Evolutionary conservation across 2,797 vertebrate species (phyloP).

Genomic region (Acanthis flammea): DNA sequence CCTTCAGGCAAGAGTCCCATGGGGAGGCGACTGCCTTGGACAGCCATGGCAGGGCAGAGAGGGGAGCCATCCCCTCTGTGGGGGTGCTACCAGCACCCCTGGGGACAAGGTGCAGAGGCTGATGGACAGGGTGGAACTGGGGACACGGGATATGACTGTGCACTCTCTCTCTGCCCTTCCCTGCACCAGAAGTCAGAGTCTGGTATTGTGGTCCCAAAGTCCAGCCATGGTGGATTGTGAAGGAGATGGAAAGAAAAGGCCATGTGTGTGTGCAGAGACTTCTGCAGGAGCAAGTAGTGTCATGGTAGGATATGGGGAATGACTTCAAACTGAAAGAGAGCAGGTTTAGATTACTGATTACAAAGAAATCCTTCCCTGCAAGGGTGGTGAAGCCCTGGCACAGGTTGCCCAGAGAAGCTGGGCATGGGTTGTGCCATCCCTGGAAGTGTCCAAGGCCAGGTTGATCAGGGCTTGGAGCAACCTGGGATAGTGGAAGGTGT

Average conservation of each 20-base stretch:
- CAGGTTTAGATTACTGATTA: background rate
- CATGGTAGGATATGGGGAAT: fast-evolving
- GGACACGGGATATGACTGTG: fast-evolving
- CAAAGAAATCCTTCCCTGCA: background rate
- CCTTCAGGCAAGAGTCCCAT: background rate
- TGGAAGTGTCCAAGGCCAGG: background rate
- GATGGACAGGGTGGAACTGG: background rate
- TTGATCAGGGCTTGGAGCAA: background rate
- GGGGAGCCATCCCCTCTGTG: background rate
- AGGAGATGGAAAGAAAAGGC: background rate
- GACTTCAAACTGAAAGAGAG: background rate
- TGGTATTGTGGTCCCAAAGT: background rate
- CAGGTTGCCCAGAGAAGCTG: background rate
- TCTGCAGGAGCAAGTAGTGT: background rate
- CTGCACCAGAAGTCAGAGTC: background rate
- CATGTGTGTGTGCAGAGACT: background rate
- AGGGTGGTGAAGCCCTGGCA: background rate
- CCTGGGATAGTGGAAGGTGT: background rate
- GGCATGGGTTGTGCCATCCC: background rate
- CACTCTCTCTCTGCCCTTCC: background rate
- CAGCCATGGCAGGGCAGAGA: background rate
- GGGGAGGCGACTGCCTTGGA: background rate
- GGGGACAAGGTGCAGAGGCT: background rate
- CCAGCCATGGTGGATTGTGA: fast-evolving
- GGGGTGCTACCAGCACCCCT: background rate